Evolutionary conservation across 2,113 vertebrate genomes (phyloP), one percentile per base, ranked within the genome.

Genomic region (Dascyllus trimaculatus): DNA sequence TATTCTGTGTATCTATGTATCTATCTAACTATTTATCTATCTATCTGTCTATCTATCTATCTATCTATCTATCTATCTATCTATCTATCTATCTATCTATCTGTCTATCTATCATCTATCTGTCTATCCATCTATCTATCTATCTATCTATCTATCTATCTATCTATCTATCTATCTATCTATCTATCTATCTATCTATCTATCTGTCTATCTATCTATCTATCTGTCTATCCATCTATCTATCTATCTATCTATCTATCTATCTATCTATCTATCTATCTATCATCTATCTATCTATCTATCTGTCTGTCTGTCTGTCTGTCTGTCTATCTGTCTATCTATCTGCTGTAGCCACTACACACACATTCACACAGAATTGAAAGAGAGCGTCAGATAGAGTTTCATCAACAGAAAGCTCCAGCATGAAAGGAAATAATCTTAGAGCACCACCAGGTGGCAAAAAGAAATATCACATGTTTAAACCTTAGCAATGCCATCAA

Each of bases 381-480:
- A 25, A 54, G 9, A 54, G 19, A 74, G 45, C 15, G 6, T 43
- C 4, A 15, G 21, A 5, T 2, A 49, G 15, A 11, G 4, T 62
- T 9, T 56, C 61, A 77, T 21, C 11, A 68, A 45, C 19, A 52
- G 21, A 10, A 25, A 15, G 15, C 19, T 9, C 43, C n/a, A 61
- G 45, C 45, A 64, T 43, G 49, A 49, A 8, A 15, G 81, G n/a
- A 81, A 18, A n/a, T 88, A 53, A 88, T 92, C 72, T 81, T 86
- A 90, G 63, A 88, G 87, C 93, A 71, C 91, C 92, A 88, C 79
- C 90, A 52, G 71, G 81, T 94, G 93, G 93, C 17, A 19, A 76
- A 75, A 85, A 9, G 1, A 53, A 19, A n/a, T 52, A 93, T 88
- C 80, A 85, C 93, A 92, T 25, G n/a, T 4, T 58, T 25, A 40